Evolutionary conservation across 92 coral and sea anemone species (phyloP).

Genomic region (Actinernus sp.): DNA sequence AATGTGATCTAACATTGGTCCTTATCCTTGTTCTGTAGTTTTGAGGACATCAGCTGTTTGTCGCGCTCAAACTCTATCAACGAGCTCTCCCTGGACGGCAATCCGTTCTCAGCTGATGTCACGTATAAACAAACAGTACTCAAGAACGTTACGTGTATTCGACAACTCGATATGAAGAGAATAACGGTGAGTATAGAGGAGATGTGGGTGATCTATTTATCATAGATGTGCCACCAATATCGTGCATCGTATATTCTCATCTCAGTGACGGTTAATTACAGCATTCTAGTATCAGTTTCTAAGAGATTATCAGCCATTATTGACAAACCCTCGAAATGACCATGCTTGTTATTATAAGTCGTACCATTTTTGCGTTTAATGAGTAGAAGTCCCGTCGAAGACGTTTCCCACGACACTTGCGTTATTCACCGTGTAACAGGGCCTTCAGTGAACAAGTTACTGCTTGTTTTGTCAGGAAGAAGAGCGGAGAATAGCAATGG

Average conservation of each 20-base stretch:
- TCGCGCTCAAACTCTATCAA: constrained; percentile 75
- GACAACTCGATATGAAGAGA: constrained; percentile 98
- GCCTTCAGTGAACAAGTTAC: too few relatives aligned
- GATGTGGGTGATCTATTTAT: neutral
- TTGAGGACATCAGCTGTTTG: constrained; percentile 84
- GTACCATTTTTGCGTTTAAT: too few relatives aligned
- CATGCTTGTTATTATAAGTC: too few relatives aligned
- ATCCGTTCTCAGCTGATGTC: constrained; percentile 78
- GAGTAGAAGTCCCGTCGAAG: too few relatives aligned
- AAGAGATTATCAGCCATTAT: too few relatives aligned
- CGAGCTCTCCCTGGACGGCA: constrained; percentile 95
- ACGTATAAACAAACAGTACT: constrained; percentile 88
- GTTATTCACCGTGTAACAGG: too few relatives aligned
- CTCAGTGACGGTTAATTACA: neutral
- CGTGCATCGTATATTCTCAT: neutral
- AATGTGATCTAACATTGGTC: too few relatives aligned
- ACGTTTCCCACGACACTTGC: too few relatives aligned
- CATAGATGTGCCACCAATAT: neutral
- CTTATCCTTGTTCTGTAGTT: constrained; percentile 66
- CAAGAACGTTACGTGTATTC: constrained; percentile 66
- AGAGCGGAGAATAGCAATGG: constrained; percentile 90
- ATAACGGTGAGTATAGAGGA: constrained; percentile 75
- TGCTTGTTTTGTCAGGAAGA: too few relatives aligned
- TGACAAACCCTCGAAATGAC: too few relatives aligned
- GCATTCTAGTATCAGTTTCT: too few relatives aligned